Conservation (phyloP, 1,140 invertebrate genomes). For the Homarus americanus region DNA sequence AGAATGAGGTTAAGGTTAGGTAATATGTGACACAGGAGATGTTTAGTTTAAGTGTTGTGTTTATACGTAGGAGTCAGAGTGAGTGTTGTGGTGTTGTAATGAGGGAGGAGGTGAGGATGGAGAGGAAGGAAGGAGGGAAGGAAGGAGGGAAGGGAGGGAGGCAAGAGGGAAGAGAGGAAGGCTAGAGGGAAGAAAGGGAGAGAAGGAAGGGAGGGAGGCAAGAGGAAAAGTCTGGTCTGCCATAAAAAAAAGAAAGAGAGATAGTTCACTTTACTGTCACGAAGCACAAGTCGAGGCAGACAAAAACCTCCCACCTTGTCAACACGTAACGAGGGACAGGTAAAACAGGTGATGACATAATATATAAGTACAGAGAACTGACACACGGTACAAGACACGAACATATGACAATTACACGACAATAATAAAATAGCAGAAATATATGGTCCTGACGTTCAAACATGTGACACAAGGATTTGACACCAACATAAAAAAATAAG, state of each 20-base stretch:
- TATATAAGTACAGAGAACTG: no score
- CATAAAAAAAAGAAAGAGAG: not conserved
- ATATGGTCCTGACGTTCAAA: no score
- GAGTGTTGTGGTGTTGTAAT: not conserved
- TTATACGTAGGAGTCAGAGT: no score
- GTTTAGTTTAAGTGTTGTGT: not conserved
- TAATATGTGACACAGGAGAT: no score
- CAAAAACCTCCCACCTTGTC: not conserved
- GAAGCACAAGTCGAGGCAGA: not conserved
- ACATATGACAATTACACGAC: no score
- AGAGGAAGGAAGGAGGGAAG: not conserved
- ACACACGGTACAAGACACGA: no score
- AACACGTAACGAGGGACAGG: not conserved
- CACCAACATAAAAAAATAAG: no score
- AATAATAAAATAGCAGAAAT: no score
- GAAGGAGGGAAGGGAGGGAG: not conserved
- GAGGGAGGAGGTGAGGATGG: not conserved
- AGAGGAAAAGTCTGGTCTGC: not conserved
- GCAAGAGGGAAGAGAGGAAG: not conserved
- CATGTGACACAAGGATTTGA: no score
- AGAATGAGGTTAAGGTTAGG: no score
- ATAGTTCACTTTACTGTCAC: not conserved
- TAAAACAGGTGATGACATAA: no score
- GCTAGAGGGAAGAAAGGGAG: slow-evolving; percentile 2
- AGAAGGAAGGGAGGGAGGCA: not conserved